Base-by-base conservation (phyloP, 2,888 invertebrate species). In the Augochlorella aurata region DNA sequence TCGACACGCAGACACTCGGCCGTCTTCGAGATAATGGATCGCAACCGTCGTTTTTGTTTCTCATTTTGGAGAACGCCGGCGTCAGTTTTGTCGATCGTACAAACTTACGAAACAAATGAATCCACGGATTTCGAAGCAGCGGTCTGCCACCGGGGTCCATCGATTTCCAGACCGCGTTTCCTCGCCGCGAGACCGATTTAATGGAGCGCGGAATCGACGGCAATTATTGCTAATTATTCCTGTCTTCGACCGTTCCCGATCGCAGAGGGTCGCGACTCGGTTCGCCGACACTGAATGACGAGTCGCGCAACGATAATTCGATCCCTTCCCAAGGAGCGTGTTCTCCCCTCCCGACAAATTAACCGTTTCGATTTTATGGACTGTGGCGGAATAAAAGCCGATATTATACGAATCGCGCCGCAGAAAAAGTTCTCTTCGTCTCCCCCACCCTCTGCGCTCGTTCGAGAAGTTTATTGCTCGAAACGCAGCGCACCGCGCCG, bases 381-480 rank as follows among this genome's bases (percentile, higher is more conserved):
- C 68, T 69, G 58, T 69, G 75, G 66, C 65, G 77, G 73, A 72
- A 84, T 83, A 79, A 86, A 84, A 84, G 74, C 52, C 86, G 65
- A 76, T 82, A 79, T 75, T 78, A 73, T 67, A 81, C 83, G 85
- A 83, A 76, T 81, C 81, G 66, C 74, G 67, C 67, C 71, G 61
- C 58, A 67, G 77, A 77, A 80, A 79, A 74, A 73, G 47, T 66
- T 65, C 70, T 24, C 21, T 58, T 45, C 29, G 58, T 3, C 38
- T 38, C 38, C 3, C 38, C 3, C 3, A 0, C 38, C 5, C 38
- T 38, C 38, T 38, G 38, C 7, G 45, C 63, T 69, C 80, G 73
- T 81, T 74, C 74, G 77, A 74, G 84, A 72, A 54, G 70, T 85
- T 85, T 83, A 85, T 73, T 78, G 65, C 77, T 69, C 54, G 69